Percentiles rank a stretch among this genome's conserved stretches.
phyloP scores from a whole-genome alignment of 2,888 invertebrate species.

The Nomada ferruginata region DNA sequence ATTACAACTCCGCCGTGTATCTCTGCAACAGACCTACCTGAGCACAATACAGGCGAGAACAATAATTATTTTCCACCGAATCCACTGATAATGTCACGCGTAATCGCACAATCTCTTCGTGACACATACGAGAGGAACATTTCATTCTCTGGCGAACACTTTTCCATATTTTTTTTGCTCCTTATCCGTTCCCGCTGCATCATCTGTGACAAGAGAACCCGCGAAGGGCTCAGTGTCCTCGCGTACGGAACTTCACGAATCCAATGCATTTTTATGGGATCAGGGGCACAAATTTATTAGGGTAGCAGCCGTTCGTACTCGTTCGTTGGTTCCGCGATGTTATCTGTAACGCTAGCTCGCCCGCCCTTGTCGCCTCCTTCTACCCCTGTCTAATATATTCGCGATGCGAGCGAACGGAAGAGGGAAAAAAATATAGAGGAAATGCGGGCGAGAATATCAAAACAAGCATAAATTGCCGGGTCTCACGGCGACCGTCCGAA shows the following conservation, averaged over 20 bases:
- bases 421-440: background rate
- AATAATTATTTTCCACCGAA: constrained; percentile 9
- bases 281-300: constrained; percentile 79
- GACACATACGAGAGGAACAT: background rate
- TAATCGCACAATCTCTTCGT: background rate
- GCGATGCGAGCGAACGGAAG: constrained; percentile 64
- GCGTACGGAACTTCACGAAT: constrained; percentile 64
- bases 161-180: background rate
- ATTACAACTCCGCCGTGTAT: no score
- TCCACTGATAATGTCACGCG: background rate
- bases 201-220: background rate
- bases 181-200: background rate
- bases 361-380: constrained; percentile 51
- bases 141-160: background rate
- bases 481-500: constrained; percentile 62
- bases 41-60: background rate
- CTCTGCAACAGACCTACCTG: background rate
- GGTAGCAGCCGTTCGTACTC: constrained; percentile 70
- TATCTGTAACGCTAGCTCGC: constrained; percentile 58
- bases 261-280: constrained; percentile 82
- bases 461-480: constrained; percentile 76
- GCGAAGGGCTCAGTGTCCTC: background rate
- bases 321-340: constrained; percentile 59
- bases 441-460: constrained; percentile 72
- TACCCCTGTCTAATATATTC: constrained; percentile 74